Evolutionary conservation across 1,140 invertebrate species (phyloP).

Genomic region (Leguminivora glycinivorella): DNA sequence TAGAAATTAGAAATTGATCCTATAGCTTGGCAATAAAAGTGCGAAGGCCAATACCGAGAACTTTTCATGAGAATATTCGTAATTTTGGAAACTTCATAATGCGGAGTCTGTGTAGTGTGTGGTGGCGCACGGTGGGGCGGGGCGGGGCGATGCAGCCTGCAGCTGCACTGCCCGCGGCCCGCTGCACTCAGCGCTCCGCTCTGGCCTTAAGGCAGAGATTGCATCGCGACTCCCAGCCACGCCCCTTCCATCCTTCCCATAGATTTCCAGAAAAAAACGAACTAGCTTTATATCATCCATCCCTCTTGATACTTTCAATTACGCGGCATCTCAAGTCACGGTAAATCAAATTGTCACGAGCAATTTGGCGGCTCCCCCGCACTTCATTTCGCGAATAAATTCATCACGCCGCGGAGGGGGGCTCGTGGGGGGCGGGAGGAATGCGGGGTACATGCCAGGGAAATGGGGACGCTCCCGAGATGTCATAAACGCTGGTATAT

Average conservation of each 20-base stretch:
- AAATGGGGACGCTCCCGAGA: neutral
- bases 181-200: neutral
- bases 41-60: no score
- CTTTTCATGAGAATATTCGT: no score
- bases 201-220: neutral
- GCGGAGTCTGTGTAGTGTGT: no score
- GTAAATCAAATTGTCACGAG: constrained; percentile 28
- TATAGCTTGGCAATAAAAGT: no score
- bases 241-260: neutral
- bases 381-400: constrained; percentile 54
- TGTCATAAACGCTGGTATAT: neutral
- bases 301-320: constrained; percentile 25
- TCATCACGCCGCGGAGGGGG: constrained; percentile 38
- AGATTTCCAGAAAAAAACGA: constrained; percentile 1
- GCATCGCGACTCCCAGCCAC: neutral
- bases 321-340: constrained; percentile 10
- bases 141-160: constrained; percentile 2
- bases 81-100: no score
- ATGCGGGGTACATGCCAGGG: neutral
- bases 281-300: neutral
- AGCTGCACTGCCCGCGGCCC: neutral
- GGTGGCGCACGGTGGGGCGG: no score
- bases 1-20: no score
- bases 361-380: constrained; percentile 30
- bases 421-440: neutral